Percentiles rank a stretch among this genome's conserved stretches.
Conservation (phyloP, 2,888 invertebrate genomes). For the Ormyrus labotus region DNA sequence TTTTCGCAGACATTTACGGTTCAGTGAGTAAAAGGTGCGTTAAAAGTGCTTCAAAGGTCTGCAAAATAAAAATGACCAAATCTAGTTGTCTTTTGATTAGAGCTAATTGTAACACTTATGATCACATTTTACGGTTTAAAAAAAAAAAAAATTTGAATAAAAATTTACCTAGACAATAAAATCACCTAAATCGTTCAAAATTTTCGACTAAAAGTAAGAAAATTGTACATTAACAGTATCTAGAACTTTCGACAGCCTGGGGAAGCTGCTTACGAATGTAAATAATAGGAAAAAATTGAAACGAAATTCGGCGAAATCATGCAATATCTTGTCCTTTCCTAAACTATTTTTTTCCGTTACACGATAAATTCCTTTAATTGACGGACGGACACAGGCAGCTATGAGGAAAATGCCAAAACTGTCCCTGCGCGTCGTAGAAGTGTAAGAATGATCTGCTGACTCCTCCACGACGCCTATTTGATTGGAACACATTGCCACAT, state of each 20-base stretch:
- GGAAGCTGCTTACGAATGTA: conserved; percentile 28
- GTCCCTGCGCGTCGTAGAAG: conserved; percentile 39
- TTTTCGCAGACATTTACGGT: conserved; percentile 34
- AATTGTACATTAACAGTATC: conserved; percentile 65
- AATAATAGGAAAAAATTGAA: conserved; percentile 32
- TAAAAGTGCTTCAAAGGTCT: conserved; percentile 42
- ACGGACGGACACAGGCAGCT: conserved; percentile 54
- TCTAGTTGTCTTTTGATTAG: conserved; percentile 14
- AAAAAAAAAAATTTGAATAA: conserved; percentile 2
- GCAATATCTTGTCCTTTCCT: conserved; percentile 29
- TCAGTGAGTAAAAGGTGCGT: conserved; percentile 8
- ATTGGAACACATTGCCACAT: conserved; percentile 52
- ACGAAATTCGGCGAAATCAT: conserved; percentile 38
- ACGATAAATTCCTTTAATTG: conserved; percentile 48
- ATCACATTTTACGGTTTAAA: conserved; percentile 26
- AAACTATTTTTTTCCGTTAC: conserved; percentile 27
- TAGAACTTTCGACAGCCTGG: conserved; percentile 60
- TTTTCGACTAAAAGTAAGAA: conserved; percentile 55
- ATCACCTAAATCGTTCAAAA: conserved; percentile 35
- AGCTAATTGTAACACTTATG: conserved; percentile 29
- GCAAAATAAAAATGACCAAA: conserved; percentile 52
- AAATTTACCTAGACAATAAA: conserved; percentile 27
- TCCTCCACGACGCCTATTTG: conserved; percentile 31
- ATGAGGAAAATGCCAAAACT: conserved; percentile 47
- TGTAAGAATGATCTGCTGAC: conserved; percentile 28